phyloP scores from a whole-genome alignment of 1,140 invertebrate species.

The Drosophila sechellia region DNA sequence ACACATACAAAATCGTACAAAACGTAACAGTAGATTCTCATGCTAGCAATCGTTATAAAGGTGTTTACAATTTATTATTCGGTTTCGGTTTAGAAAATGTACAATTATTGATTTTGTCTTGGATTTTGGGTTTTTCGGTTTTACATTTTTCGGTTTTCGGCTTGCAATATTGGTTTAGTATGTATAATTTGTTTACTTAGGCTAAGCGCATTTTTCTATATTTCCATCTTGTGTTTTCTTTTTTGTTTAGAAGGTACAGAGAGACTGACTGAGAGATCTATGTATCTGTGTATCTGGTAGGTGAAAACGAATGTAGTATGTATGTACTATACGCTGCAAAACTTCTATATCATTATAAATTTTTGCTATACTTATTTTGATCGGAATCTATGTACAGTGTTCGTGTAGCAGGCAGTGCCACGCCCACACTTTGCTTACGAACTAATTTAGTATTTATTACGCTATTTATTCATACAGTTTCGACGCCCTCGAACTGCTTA shows the following conservation, averaged over 20 bases:
- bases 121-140: conserved; percentile 1
- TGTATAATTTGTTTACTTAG: conserved; percentile 74
- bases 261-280: conserved; percentile 47
- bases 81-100: conserved; percentile 60
- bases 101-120: conserved; percentile 66
- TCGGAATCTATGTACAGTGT: conserved; percentile 32
- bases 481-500: conserved; percentile 33
- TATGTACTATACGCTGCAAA: conserved; percentile 19
- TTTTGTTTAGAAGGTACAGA: conserved; percentile 76
- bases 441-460: conserved; percentile 80
- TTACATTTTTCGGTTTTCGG: background rate
- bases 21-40: conserved; percentile 70
- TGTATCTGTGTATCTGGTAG: conserved; percentile 9
- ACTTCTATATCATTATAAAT: conserved; percentile 1
- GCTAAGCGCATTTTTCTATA: conserved; percentile 66
- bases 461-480: conserved; percentile 58
- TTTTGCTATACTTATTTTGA: conserved; percentile 4
- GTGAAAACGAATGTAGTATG: conserved; percentile 10
- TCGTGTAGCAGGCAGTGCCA: conserved; percentile 47
- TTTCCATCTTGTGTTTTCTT: conserved; percentile 22
- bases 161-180: conserved; percentile 18
- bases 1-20: conserved; percentile 79
- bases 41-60: conserved; percentile 12
- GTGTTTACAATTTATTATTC: conserved; percentile 12
- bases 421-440: conserved; percentile 48